Base-by-base conservation (phyloP, 64 coral and sea anemone species). In the Platygyra sinensis region DNA sequence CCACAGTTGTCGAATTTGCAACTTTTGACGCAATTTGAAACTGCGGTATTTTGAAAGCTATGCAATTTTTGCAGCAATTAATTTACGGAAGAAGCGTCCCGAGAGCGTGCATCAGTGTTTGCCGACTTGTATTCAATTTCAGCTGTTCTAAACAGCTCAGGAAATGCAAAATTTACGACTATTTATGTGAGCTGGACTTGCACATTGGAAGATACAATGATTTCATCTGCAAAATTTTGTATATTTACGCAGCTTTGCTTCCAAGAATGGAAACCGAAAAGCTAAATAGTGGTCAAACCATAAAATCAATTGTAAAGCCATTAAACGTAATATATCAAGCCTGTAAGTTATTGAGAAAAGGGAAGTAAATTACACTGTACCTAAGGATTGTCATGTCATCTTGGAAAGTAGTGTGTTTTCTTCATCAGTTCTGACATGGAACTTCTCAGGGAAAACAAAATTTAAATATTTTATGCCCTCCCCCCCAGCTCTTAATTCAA, bases 1-100 rank as follows among this genome's bases (percentile, higher is more conserved):
- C 22, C 24, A 49, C 17, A 62, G 33, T 25, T 36, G 65, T 27
- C 18, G 62, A 13, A 46, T 64, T 81, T 81, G 30, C 60, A 62
- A 81, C 79, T 81, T 36, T 81, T 81, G 55, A 81, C 57, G 15
- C 79, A 82, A 32, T 63, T 63, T 38, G 17, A 82, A 63, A 63
- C 60, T 42, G 60, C 15, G 6, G 15, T 27, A 65, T 42, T 85
- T 85, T 85, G 36, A 3, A 71, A 85, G 81, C 62, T 85, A 50
- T 50, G 63, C 60, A 85, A 85, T 49, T 85, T 46, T 69, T 50
- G 8, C 78, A 32, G 78, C 52, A 79, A 59, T 55, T 65, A 67
- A 13, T 65, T 39, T 30, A 18, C 8, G 11, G 16, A 15, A 83
- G 22, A 36, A 83, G 76, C 76, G 76, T 79, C 59, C 76, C n/a